These are phyloP conservation scores for Euglossa dilemma DNA, from an alignment of 1,140 invertebrate genomes.

Conservation along the genomic window DNA sequence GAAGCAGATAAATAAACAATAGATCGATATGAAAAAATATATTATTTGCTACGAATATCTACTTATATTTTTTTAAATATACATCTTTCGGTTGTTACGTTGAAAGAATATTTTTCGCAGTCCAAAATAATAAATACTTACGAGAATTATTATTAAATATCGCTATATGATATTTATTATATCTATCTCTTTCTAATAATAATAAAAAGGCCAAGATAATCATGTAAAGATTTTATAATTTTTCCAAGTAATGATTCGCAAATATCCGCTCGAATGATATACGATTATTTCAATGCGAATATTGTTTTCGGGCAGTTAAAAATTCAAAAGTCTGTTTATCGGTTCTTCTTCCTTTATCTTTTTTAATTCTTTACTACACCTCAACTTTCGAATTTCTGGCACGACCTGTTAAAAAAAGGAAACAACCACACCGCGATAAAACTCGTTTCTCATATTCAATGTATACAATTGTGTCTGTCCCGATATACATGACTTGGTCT, in stretches of 20 bases:
- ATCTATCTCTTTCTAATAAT: not conserved
- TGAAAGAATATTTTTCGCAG: not conserved
- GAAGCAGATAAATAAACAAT: not conserved
- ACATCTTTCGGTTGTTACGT: not conserved
- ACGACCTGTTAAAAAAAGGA: not conserved
- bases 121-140: not conserved
- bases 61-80: not conserved
- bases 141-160: not conserved
- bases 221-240: not conserved
- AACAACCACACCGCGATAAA: slow-evolving; percentile 22
- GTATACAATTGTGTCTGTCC: not conserved
- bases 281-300: not conserved
- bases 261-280: no score
- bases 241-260: not conserved
- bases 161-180: not conserved
- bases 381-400: slow-evolving; percentile 18
- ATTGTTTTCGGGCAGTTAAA: not conserved
- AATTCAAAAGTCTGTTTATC: not conserved
- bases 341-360: not conserved
- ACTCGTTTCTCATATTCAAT: slow-evolving; percentile 4
- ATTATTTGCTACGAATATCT: not conserved
- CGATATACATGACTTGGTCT: not conserved
- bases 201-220: not conserved
- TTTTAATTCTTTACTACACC: not conserved
- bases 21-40: not conserved